Evolutionary conservation across 2,888 invertebrate species (phyloP).

Genomic region (Spialia ferax): DNA sequence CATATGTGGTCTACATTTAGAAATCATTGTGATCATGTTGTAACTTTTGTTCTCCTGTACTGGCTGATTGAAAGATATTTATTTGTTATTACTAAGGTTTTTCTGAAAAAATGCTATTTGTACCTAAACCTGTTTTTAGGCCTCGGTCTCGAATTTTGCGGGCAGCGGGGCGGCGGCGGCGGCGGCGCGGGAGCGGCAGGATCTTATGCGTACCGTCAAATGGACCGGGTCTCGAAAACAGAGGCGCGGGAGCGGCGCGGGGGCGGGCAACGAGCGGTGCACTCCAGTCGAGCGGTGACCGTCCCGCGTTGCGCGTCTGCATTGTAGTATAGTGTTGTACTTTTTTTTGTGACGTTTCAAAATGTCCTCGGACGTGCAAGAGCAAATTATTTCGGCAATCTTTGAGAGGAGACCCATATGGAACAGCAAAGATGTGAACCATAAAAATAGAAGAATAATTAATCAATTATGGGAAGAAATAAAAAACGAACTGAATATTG

Average conservation of each 20-base stretch:
- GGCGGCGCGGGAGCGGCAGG: slow-evolving; percentile 7
- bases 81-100: too few relatives aligned
- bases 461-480: slow-evolving; percentile 34
- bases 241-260: slow-evolving; percentile 16
- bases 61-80: too few relatives aligned
- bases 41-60: too few relatives aligned
- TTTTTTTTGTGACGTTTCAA: slow-evolving; percentile 47
- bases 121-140: too few relatives aligned
- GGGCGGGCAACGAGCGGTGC: slow-evolving; percentile 18
- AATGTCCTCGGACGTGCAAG: slow-evolving; percentile 48
- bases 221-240: slow-evolving; percentile 21
- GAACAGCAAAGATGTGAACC: slow-evolving; percentile 46
- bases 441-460: slow-evolving; percentile 43
- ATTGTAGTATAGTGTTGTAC: slow-evolving; percentile 39
- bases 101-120: too few relatives aligned
- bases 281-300: slow-evolving; percentile 15
- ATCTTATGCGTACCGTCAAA: slow-evolving; percentile 10
- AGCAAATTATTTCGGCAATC: slow-evolving; percentile 45
- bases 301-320: slow-evolving; percentile 15
- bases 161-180: slow-evolving; percentile 13
- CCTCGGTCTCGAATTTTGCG: slow-evolving; percentile 13
- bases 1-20: too few relatives aligned
- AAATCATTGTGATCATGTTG: too few relatives aligned
- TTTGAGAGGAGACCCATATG: slow-evolving; percentile 44
- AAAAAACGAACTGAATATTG: slow-evolving; percentile 44